These are phyloP conservation scores for Neomorphus geoffroyi DNA, from an alignment of 2,797 vertebrate genomes.

Conservation along the genomic window DNA sequence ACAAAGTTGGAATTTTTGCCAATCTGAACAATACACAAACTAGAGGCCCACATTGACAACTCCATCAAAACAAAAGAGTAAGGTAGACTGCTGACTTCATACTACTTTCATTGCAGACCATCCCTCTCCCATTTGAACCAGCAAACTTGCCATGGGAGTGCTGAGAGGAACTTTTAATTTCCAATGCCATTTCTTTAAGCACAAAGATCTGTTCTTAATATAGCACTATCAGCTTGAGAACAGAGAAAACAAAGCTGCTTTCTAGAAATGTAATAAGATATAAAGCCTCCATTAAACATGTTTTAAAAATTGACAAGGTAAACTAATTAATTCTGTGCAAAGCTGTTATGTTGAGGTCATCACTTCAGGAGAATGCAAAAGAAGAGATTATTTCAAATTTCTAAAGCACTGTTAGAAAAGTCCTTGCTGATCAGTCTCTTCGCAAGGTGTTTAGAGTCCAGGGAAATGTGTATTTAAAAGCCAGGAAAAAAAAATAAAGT, in stretches of 20 bases:
- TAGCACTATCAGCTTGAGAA: not conserved
- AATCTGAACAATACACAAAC: not conserved
- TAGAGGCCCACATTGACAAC: not conserved
- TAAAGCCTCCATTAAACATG: not conserved
- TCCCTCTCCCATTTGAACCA: not conserved
- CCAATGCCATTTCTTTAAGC: not conserved
- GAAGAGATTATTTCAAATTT: not conserved
- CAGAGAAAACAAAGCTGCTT: not conserved
- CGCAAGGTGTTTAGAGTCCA: not conserved
- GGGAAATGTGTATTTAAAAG: not conserved
- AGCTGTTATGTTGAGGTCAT: not conserved
- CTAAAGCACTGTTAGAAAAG: not conserved
- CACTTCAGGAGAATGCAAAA: not conserved
- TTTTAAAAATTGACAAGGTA: not conserved
- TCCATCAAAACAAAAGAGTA: not conserved
- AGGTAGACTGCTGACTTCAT: not conserved
- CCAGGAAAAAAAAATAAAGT: not conserved
- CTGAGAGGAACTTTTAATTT: not conserved
- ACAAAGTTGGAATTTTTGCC: not conserved
- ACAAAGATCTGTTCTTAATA: not conserved
- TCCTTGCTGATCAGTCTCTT: not conserved
- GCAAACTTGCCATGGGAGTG: not conserved
- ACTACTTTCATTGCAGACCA: not conserved
- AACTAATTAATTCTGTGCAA: not conserved
- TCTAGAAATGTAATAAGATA: not conserved